phyloP scores from a whole-genome alignment of 2,888 invertebrate species.

The Aphidius colemani region DNA sequence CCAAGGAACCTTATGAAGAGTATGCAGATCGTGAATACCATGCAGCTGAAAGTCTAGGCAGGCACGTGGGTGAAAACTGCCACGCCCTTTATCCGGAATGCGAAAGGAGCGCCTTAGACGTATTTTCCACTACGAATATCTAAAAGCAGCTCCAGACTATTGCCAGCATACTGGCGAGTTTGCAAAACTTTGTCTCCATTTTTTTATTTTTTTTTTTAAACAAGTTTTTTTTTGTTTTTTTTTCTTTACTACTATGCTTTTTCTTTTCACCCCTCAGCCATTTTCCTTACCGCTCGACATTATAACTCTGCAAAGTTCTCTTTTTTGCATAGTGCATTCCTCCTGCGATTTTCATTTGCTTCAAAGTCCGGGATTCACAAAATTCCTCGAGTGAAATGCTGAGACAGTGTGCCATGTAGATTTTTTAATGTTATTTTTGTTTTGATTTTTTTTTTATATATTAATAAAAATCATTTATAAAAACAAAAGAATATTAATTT shows the following conservation, averaged over 20 bases:
- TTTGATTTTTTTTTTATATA: too few relatives aligned
- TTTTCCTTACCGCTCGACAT: slow-evolving; percentile 1
- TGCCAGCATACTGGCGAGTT: slow-evolving; percentile 13
- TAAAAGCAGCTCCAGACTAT: slow-evolving; percentile 17
- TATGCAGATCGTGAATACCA: slow-evolving; percentile 75
- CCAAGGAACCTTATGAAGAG: slow-evolving; percentile 68
- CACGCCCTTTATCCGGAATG: slow-evolving; percentile 70
- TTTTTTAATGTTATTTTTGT: too few relatives aligned
- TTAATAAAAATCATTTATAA: too few relatives aligned
- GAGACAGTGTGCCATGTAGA: too few relatives aligned
- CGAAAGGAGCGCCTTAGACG: slow-evolving; percentile 65
- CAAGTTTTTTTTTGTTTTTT: background rate
- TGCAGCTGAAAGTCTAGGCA: slow-evolving; percentile 73
- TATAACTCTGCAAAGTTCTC: slow-evolving; percentile 7
- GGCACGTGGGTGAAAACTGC: slow-evolving; percentile 61
- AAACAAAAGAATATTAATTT: too few relatives aligned
- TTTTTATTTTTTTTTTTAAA: slow-evolving; percentile 7
- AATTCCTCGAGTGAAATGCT: slow-evolving; percentile 17
- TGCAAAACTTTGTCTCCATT: slow-evolving; percentile 1
- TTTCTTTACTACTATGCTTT: background rate
- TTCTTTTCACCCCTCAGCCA: slow-evolving; percentile 1
- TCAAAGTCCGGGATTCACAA: slow-evolving; percentile 18
- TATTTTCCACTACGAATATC: slow-evolving; percentile 58
- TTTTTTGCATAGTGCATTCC: slow-evolving; percentile 25
- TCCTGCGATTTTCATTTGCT: slow-evolving; percentile 27